Evolutionary conservation across 1,140 invertebrate genomes (phyloP), one percentile per base, ranked within the genome.

Genomic region (Heliconius hewitsoni): DNA sequence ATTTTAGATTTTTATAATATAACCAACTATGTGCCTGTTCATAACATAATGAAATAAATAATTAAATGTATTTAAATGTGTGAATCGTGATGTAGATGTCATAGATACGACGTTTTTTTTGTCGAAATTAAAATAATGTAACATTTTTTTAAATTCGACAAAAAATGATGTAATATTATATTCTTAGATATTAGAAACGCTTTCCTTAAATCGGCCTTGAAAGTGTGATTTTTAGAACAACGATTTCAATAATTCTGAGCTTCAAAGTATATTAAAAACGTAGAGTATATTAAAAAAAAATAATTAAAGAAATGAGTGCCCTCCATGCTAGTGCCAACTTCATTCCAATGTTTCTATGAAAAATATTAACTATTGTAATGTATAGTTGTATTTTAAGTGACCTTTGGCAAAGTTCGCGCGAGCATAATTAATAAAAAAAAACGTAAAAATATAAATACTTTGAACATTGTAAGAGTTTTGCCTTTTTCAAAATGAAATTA

Each of bases 251-350:
- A 86, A 86, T 85, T 83, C 81, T 73, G 89, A 91, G 90, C 90
- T 91, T 88, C 84, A 80, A 81, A 52, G 78, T 82, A 79, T 82
- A 77, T 77, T 77, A 82, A 78, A 75, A 37, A 84, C 82, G 73
- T 87, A 86, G 81, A 30, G 23, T 80, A 76, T 82, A 77, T 83
- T 83, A 82, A 82, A 83, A 79, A 78, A 55, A 66, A 66, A 66
- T 66, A 30, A 66, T 66, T 83, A 84, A 84, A 82, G 82, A 85
- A 86, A 88, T 87, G 85, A 86, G 82, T 86, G 83, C 90, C 90
- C 89, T 92, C 90, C 90, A 92, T 89, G 75, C 76, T 91, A 92
- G 90, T 92, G 90, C 90, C 90, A 92, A 92, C 57, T 88, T 85
- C 87, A 88, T 89, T 90, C 86, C 88, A 87, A 79, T 84, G 81